phyloP scores from a whole-genome alignment of 2,113 vertebrate genomes.

The Podilymbus podiceps region DNA sequence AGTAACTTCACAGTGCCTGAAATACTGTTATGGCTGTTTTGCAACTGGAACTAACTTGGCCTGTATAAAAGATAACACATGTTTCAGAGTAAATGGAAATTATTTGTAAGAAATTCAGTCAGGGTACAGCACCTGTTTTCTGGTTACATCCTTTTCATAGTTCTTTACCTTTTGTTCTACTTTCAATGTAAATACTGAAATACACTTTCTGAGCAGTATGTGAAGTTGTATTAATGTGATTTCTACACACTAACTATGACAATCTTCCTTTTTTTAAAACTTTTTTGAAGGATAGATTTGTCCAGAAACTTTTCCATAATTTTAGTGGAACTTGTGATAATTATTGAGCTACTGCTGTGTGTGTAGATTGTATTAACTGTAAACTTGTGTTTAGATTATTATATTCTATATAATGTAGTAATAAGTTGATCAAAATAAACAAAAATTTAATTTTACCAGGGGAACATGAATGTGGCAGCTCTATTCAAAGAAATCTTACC shows the following conservation, averaged over 20 bases:
- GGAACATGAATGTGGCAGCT: constrained; percentile 91
- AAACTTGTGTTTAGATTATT: not conserved
- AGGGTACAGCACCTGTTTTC: not conserved
- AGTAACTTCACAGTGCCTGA: not conserved
- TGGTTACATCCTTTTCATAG: not conserved
- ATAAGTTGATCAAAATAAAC: not conserved
- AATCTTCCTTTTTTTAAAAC: accelerated
- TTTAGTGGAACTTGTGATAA: not conserved
- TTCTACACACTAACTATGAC: not conserved
- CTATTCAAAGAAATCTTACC: constrained; percentile 84
- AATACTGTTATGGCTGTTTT: not conserved
- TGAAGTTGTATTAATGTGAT: not conserved
- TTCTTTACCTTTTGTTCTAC: not conserved
- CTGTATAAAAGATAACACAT: not conserved
- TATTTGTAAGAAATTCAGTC: not conserved
- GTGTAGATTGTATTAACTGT: not conserved
- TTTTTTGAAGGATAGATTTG: not conserved
- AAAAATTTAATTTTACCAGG: constrained; percentile 75
- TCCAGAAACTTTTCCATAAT: not conserved
- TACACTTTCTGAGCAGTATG: not conserved
- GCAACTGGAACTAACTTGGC: not conserved
- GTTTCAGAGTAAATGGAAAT: not conserved
- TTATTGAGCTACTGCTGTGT: not conserved
- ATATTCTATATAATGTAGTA: not conserved
- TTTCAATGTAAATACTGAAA: not conserved